Evolutionary conservation across 2,113 vertebrate species (phyloP).

Genomic region (Puffinus mauretanicus): DNA sequence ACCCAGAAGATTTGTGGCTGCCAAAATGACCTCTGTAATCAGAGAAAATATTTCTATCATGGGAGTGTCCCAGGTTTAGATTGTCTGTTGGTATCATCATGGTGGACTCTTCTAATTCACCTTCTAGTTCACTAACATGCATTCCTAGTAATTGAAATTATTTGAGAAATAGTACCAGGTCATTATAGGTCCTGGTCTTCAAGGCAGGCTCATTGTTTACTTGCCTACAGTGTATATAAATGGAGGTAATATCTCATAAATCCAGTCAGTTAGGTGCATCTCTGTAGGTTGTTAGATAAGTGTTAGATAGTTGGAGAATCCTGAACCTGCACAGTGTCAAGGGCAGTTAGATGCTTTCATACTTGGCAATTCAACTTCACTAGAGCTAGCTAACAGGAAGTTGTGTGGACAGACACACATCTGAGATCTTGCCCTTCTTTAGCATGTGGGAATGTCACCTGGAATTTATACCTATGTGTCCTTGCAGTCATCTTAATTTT

Average conservation of each 20-base stretch:
- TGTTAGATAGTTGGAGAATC: neutral
- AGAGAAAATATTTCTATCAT: neutral
- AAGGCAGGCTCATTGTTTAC: neutral
- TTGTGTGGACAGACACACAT: neutral
- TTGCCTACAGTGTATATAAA: neutral
- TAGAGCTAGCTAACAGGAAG: neutral
- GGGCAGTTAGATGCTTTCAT: neutral
- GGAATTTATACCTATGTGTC: neutral
- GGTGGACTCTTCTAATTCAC: neutral
- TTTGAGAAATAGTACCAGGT: neutral
- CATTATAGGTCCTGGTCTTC: neutral
- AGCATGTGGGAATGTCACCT: neutral
- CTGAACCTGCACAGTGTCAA: neutral
- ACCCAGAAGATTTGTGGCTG: neutral
- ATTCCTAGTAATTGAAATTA: neutral
- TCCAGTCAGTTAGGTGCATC: neutral
- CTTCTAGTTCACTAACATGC: neutral
- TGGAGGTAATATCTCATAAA: neutral
- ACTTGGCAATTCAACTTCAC: neutral
- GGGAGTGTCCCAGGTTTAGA: neutral
- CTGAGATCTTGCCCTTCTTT: neutral
- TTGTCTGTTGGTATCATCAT: neutral
- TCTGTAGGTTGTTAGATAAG: neutral
- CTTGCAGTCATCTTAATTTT: neutral
- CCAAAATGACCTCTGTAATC: neutral